A percentile compares a stretch with the other conserved stretches of the same genome.
phyloP scores from a whole-genome alignment of 2,113 vertebrate genomes.

The Cochlearius cochlearius region DNA sequence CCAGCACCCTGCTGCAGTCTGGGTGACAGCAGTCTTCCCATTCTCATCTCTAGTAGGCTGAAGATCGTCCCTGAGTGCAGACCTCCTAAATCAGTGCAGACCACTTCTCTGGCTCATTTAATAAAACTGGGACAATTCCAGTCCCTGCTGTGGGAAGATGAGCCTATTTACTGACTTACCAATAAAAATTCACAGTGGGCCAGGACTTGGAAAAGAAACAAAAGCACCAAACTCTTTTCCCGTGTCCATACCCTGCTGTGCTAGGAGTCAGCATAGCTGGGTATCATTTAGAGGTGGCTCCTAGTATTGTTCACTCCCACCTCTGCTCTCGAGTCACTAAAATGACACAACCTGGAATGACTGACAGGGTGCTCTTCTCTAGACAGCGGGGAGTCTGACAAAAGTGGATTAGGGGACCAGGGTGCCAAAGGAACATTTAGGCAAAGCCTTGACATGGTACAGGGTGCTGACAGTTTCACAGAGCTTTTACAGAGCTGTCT shows the following conservation, averaged over 20 bases:
- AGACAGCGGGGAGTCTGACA: background rate
- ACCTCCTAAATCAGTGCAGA: background rate
- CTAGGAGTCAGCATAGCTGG: background rate
- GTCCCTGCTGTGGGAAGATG: background rate
- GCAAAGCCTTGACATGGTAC: background rate
- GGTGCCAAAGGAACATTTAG: background rate
- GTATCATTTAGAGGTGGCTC: background rate
- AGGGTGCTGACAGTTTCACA: background rate
- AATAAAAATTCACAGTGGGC: slow-evolving; percentile 11
- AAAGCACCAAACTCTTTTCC: background rate
- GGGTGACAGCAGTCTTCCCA: background rate
- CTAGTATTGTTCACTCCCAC: background rate
- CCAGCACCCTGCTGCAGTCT: background rate
- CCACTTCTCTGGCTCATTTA: background rate
- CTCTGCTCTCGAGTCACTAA: background rate
- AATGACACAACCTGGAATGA: background rate
- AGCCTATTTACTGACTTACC: background rate
- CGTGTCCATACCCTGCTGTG: background rate
- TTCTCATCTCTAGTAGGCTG: background rate
- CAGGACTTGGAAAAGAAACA: background rate
- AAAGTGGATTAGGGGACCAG: background rate
- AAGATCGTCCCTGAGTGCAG: background rate
- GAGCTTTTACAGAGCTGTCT: background rate
- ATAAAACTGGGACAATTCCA: slow-evolving; percentile 6
- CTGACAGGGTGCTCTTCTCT: background rate